Evolutionary conservation across 2,797 vertebrate species (phyloP).

Genomic region (Ptychadena robeensis): DNA sequence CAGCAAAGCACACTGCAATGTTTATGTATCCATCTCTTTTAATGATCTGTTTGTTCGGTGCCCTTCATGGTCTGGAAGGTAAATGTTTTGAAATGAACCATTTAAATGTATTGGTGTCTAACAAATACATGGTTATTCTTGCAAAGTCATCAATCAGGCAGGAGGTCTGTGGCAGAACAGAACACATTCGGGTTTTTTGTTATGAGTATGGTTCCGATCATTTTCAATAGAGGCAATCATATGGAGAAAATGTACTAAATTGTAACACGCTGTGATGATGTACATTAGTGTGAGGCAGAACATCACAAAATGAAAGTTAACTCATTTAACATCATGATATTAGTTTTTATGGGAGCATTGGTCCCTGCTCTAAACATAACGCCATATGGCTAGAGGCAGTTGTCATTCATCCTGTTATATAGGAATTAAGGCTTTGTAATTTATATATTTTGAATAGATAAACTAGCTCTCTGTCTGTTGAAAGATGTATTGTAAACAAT

Average conservation of each 20-base stretch:
- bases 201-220: background rate
- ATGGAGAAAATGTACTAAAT: conserved; percentile 6
- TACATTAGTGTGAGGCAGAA: background rate
- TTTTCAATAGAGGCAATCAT: background rate
- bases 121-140: background rate
- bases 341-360: background rate
- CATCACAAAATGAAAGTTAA: background rate
- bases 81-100: conserved; percentile 6
- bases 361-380: background rate
- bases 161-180: background rate
- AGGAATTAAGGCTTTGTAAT: background rate
- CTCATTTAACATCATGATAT: background rate
- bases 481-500: background rate
- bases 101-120: background rate
- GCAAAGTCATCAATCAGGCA: background rate
- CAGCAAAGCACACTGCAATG: background rate
- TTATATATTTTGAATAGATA: too few species aligned
- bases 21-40: background rate
- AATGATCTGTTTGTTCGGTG: conserved; percentile 23
- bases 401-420: background rate
- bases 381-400: background rate
- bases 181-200: background rate
- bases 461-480: background rate
- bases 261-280: background rate
- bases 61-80: conserved; percentile 22